Conservation (phyloP, 92 coral and sea anemone species). For the Umimayanthus kanabou region DNA sequence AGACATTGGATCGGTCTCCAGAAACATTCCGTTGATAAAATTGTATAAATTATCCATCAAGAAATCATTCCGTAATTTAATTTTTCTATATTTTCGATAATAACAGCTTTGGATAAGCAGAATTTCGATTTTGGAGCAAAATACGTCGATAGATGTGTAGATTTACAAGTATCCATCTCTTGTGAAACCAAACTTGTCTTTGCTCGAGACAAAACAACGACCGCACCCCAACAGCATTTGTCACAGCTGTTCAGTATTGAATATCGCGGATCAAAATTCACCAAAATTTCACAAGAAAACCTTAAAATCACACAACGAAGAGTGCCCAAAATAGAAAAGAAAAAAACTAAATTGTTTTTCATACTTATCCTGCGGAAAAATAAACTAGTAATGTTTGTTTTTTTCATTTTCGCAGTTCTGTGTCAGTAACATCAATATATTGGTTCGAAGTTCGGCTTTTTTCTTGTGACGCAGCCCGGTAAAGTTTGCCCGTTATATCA, state of each 20-base stretch:
- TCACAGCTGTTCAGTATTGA: constrained; percentile 43
- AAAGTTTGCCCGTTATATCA: constrained; percentile 17
- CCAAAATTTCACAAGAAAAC: constrained; percentile 18
- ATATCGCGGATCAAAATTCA: constrained; percentile 37
- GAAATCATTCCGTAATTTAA: constrained; percentile 26
- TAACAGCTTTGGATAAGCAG: constrained; percentile 28
- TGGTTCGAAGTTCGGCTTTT: neutral
- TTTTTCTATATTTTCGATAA: constrained; percentile 29
- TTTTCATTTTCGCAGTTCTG: neutral
- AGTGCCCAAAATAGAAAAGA: neutral
- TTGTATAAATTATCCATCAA: constrained; percentile 8
- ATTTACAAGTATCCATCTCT: constrained; percentile 28
- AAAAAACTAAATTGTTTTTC: neutral
- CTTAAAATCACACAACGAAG: neutral
- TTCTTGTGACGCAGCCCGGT: neutral
- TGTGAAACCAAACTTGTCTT: constrained; percentile 41
- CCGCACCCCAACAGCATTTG: constrained; percentile 35
- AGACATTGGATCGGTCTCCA: neutral
- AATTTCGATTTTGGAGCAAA: constrained; percentile 8
- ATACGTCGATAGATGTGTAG: constrained; percentile 17
- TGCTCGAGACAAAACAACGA: constrained; percentile 40
- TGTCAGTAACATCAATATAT: neutral
- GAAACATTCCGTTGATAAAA: constrained; percentile 36
- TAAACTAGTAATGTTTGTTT: neutral
- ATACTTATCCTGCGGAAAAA: neutral